A percentile compares a stretch with the other conserved stretches of the same genome.
These are phyloP conservation scores for Tamias sibiricus DNA, from an alignment of 2,113 vertebrate species.

Conservation along the genomic window DNA sequence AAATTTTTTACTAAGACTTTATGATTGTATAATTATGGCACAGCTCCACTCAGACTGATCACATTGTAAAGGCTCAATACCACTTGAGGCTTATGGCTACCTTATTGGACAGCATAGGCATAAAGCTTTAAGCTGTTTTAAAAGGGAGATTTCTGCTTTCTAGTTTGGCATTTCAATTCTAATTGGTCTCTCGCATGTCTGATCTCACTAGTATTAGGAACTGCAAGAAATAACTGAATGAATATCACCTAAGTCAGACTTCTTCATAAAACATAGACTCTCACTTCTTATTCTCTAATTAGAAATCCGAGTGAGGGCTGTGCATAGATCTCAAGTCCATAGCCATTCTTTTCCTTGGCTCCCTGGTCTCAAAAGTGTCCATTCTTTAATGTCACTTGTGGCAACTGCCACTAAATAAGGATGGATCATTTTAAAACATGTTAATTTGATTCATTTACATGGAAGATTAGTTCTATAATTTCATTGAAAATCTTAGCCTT, in stretches of 20 bases:
- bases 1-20: not conserved
- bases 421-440: slow-evolving; percentile 13
- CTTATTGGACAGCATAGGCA: not conserved
- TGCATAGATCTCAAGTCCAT: not conserved
- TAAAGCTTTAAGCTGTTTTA: not conserved
- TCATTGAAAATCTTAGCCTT: slow-evolving; percentile 72
- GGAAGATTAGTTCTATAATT: slow-evolving; percentile 73
- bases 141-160: not conserved
- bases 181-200: not conserved
- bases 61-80: not conserved
- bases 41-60: not conserved
- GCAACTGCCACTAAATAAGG: slow-evolving; percentile 29
- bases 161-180: not conserved
- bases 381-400: not conserved
- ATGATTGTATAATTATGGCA: not conserved
- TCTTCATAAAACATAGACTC: not conserved
- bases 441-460: slow-evolving; percentile 69
- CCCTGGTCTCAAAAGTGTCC: not conserved
- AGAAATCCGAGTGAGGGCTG: not conserved
- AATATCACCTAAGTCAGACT: not conserved
- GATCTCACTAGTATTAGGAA: not conserved
- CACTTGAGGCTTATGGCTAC: not conserved
- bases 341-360: not conserved
- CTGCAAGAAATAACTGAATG: slow-evolving; percentile 19
- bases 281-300: not conserved